Conservation (phyloP, 2,888 invertebrate species). For the Gymnoscelis rufifasciata region DNA sequence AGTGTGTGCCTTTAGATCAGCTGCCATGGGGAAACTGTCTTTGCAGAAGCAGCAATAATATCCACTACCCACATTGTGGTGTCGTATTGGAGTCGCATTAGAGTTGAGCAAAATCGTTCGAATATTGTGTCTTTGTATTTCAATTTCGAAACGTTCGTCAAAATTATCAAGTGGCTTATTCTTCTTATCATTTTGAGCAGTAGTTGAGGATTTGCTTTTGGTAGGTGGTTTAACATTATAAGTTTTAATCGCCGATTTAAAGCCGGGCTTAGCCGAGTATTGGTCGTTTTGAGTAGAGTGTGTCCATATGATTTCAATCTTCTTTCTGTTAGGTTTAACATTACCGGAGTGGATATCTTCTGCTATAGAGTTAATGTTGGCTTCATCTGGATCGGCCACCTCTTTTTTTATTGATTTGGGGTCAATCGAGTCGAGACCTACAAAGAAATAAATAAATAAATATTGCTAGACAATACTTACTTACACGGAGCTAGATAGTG, state of each 20-base stretch:
- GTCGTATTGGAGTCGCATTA: conserved; percentile 46
- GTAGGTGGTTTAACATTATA: conserved; percentile 3
- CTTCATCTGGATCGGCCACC: conserved; percentile 29
- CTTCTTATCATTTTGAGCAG: no score
- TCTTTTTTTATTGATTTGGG: conserved; percentile 11
- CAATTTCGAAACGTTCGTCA: not conserved
- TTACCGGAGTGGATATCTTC: conserved; percentile 1
- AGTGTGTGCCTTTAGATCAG: conserved; percentile 47
- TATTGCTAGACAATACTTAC: conserved; percentile 11
- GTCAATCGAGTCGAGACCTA: conserved; percentile 12
- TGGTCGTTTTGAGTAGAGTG: not conserved
- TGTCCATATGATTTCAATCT: conserved; percentile 11
- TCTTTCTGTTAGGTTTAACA: conserved; percentile 1
- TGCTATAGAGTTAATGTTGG: conserved; percentile 28
- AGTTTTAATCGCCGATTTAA: no score
- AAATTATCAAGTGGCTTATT: no score
- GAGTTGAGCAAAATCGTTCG: conserved; percentile 33
- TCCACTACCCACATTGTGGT: conserved; percentile 33
- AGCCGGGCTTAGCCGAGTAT: not conserved
- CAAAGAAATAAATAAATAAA: conserved; percentile 12
- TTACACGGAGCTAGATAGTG: no score
- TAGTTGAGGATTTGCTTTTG: no score
- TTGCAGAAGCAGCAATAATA: conserved; percentile 50
- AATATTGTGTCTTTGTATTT: conserved; percentile 31
- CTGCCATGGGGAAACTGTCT: conserved; percentile 37